Evolutionary conservation across 2,888 invertebrate species (phyloP).

Genomic region (Eumerus sabulonum): DNA sequence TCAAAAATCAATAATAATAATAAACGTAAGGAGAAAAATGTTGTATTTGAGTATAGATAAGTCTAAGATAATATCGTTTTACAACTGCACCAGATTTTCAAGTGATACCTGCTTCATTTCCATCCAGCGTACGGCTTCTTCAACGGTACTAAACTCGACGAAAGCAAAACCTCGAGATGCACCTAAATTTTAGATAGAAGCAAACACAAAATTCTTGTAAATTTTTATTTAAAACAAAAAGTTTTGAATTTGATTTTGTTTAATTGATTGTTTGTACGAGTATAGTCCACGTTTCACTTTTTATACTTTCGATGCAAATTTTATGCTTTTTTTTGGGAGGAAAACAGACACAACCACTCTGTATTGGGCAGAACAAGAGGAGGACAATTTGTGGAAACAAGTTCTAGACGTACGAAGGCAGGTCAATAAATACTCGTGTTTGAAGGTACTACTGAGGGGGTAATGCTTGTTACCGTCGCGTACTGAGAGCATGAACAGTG

Average conservation of each 20-base stretch:
- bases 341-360: no score
- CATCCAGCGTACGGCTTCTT: constrained; percentile 95
- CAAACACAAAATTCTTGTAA: constrained; percentile 81
- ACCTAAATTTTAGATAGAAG: constrained; percentile 88
- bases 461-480: no score
- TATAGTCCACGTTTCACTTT: constrained; percentile 28
- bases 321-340: constrained; percentile 11
- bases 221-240: constrained; percentile 72
- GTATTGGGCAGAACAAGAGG: no score
- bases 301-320: constrained; percentile 18
- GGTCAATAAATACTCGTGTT: no score
- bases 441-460: no score
- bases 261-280: constrained; percentile 31
- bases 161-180: constrained; percentile 93
- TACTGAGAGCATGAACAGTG: no score
- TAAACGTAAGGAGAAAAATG: constrained; percentile 36
- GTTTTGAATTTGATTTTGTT: constrained; percentile 72
- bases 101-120: constrained; percentile 86
- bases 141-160: constrained; percentile 94
- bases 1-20: no score
- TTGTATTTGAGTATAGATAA: constrained; percentile 46
- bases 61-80: constrained; percentile 56
- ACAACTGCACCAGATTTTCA: constrained; percentile 73
- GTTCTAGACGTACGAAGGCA: no score
- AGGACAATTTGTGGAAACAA: no score